Conservation (phyloP, 2,888 invertebrate genomes). For the Hymenopus coronatus region DNA sequence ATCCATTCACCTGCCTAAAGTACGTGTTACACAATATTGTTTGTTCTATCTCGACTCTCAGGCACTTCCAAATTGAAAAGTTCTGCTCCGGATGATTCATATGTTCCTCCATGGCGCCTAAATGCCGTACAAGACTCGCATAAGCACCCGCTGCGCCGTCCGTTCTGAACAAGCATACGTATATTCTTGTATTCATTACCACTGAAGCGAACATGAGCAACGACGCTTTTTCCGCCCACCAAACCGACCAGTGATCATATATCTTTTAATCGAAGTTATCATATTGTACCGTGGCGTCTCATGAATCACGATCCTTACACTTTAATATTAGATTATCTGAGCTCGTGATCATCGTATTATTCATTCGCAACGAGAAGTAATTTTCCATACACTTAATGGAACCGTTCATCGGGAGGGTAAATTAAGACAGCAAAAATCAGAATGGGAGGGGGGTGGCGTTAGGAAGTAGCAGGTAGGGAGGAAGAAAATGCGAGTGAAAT, state of each 20-base stretch:
- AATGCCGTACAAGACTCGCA: neutral
- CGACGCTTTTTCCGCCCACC: neutral
- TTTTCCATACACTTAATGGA: neutral
- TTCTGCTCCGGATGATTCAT: neutral
- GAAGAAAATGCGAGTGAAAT: slow-evolving; percentile 22
- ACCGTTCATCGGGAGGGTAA: neutral
- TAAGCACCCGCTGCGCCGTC: neutral
- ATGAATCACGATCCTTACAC: neutral
- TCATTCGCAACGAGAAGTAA: neutral
- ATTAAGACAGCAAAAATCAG: slow-evolving; percentile 5
- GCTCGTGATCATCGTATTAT: neutral
- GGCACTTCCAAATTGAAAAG: neutral
- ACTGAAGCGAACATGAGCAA: neutral
- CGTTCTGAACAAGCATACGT: neutral
- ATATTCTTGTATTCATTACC: neutral
- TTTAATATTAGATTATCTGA: neutral
- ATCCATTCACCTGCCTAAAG: too few relatives aligned
- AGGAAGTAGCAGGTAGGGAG: neutral
- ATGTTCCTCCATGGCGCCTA: neutral
- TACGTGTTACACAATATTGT: neutral
- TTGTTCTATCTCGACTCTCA: neutral
- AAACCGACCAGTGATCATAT: neutral
- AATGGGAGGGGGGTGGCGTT: neutral
- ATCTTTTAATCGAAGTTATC: neutral
- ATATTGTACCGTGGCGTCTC: neutral